Conservation (phyloP, 2,113 vertebrate species). For the Crotalus viridis region DNA sequence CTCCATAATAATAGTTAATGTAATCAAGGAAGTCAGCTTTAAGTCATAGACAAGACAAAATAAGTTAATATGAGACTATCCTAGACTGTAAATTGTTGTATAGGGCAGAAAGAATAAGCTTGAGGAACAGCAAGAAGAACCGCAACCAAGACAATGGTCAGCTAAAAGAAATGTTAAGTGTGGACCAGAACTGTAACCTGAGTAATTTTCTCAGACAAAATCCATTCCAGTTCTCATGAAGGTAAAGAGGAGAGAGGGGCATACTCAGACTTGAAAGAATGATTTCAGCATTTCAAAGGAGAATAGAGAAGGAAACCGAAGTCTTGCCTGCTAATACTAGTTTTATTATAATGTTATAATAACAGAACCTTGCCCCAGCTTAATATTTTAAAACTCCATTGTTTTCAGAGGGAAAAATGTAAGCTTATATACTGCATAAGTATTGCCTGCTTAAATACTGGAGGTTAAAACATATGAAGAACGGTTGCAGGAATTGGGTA, state of each 20-base stretch:
- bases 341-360: not conserved
- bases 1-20: not conserved
- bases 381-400: not conserved
- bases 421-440: not conserved
- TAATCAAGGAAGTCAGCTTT: not conserved
- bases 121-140: not conserved
- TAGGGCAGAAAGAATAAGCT: not conserved
- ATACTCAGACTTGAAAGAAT: not conserved
- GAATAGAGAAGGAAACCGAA: not conserved
- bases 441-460: not conserved
- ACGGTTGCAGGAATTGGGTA: no score
- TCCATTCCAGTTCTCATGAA: not conserved
- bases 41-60: not conserved
- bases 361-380: not conserved
- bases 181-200: not conserved
- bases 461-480: no score
- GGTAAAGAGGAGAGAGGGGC: not conserved
- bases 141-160: not conserved
- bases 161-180: not conserved
- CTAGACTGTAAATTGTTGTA: not conserved
- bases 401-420: not conserved
- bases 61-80: not conserved
- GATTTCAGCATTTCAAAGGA: not conserved
- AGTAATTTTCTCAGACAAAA: not conserved
- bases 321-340: not conserved